A percentile compares a stretch with the other conserved stretches of the same genome.
phyloP scores from a whole-genome alignment of 2,888 invertebrate genomes.

The Malthinus seriepunctatus region DNA sequence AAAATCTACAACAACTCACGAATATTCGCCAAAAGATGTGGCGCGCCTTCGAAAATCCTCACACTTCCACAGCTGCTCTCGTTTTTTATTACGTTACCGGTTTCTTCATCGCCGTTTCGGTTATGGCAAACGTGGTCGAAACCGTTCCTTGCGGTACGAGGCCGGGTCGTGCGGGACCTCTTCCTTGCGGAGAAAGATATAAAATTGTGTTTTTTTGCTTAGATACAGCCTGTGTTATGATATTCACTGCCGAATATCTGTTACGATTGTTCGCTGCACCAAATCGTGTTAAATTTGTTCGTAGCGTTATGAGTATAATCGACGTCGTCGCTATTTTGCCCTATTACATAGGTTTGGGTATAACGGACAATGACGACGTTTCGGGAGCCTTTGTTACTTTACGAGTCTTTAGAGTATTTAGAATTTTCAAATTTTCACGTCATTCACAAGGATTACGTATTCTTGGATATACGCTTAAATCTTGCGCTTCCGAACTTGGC shows the following conservation, averaged over 20 bases:
- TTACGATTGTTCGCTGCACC: conserved; percentile 97
- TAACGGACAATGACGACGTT: conserved; percentile 97
- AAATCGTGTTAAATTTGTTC: conserved; percentile 94
- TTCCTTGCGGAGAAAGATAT: conserved; percentile 96
- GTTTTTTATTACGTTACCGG: conserved; percentile 99
- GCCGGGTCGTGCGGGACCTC: conserved; percentile 82
- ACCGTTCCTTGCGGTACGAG: conserved; percentile 93
- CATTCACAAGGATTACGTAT: conserved; percentile 99
- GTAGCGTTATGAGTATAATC: conserved; percentile 99
- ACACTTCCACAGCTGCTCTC: conserved; percentile 97
- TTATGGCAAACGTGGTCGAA: conserved; percentile 98
- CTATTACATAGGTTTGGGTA: conserved; percentile 97
- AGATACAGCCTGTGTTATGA: conserved; percentile 99
- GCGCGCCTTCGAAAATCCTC: conserved; percentile 99
- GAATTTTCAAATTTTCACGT: conserved; percentile 99
- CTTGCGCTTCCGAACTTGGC: conserved; percentile 98
- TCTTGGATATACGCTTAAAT: conserved; percentile 98
- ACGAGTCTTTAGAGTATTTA: conserved; percentile 98
- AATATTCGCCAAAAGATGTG: conserved; percentile 96
- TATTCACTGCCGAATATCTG: conserved; percentile 98
- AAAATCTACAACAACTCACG: conserved; percentile 83
- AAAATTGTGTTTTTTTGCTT: conserved; percentile 98
- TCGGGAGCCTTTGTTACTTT: conserved; percentile 99
- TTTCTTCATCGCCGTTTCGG: conserved; percentile 99
- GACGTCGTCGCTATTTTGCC: conserved; percentile 99